These are phyloP conservation scores for Drosophila fuyamai DNA, from an alignment of 1,140 invertebrate species.

Conservation along the genomic window DNA sequence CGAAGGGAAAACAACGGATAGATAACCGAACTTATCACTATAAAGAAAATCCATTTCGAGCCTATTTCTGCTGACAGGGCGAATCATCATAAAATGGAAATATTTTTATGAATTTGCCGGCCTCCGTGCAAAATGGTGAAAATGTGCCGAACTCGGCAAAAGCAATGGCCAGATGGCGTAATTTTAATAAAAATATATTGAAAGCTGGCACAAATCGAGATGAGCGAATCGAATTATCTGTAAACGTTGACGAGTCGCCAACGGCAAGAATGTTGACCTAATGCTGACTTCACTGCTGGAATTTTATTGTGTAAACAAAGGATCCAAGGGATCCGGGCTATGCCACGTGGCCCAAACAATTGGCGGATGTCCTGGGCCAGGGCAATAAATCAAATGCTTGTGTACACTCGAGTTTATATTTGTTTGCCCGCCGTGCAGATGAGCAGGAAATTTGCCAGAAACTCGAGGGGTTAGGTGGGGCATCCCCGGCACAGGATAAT, in stretches of 20 bases:
- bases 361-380: constrained; percentile 58
- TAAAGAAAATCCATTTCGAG: constrained; percentile 1
- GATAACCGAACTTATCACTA: constrained; percentile 17
- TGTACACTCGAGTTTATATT: constrained; percentile 62
- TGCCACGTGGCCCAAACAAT: constrained; percentile 55
- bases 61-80: constrained; percentile 34
- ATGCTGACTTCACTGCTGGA: constrained; percentile 33
- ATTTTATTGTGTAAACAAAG: constrained; percentile 54
- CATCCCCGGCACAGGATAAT: constrained; percentile 56
- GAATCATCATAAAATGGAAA: constrained; percentile 46
- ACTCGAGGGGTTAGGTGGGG: constrained; percentile 4
- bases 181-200: constrained; percentile 62
- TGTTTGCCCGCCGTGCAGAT: constrained; percentile 54
- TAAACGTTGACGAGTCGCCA: constrained; percentile 53
- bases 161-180: constrained; percentile 48
- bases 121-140: constrained; percentile 5
- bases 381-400: constrained; percentile 66
- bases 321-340: not conserved
- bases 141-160: constrained; percentile 32
- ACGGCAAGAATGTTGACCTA: constrained; percentile 44
- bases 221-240: constrained; percentile 42
- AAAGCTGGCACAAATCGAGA: constrained; percentile 57
- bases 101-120: constrained; percentile 40
- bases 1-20: not conserved
- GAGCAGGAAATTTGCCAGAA: constrained; percentile 60